Evolutionary conservation across 2,888 invertebrate species (phyloP), one percentile per base, ranked within the genome.

Genomic region (Aphodius sticticus): DNA sequence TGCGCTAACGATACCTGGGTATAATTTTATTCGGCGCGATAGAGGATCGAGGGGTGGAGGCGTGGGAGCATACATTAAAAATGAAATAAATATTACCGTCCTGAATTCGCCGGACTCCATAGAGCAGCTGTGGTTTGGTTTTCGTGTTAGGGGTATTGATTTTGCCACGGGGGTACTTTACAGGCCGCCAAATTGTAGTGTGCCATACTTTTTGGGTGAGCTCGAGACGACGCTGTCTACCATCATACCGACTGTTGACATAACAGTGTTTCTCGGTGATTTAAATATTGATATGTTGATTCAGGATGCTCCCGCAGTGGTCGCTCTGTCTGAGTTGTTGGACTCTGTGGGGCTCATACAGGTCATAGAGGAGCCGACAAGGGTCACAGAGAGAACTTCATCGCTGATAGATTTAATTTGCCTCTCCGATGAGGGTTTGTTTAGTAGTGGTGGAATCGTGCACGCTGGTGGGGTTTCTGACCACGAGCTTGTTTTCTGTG

Each of bases 41-140:
- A 16, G 72, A 5, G 72, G 16, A 14, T 26, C 16, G 0, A n/a
- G 72, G 6, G 72, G 72, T 14, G 16, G 72, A 4, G 72, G 16
- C 16, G 72, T 72, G 2, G 72, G 72, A 16, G 26, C 36, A 14
- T 72, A 72, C 16, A 9, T 72, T 6, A 72, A 36, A 4, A 0
- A 35, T 6, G 36, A 72, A 35, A 14, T 72, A 35, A 14, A 16
- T 16, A 35, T 14, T 72, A n/a, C 72, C 6, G 72, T 6, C 16
- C 16, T 72, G 16, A n/a, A 4, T 14, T 5, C 72, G 6, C 36
- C 72, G 26, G 72, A 16, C 2, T 72, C 72, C 14, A 72, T 72
- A 16, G 72, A 72, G 16, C 72, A 72, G 36, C 16, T 72, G 36
- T 72, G 72, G 72, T 6, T 72, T 26, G 26, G 16, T 6, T 14